These are phyloP conservation scores for Griposia aprilina DNA, from an alignment of 2,888 invertebrate species.

Conservation along the genomic window DNA sequence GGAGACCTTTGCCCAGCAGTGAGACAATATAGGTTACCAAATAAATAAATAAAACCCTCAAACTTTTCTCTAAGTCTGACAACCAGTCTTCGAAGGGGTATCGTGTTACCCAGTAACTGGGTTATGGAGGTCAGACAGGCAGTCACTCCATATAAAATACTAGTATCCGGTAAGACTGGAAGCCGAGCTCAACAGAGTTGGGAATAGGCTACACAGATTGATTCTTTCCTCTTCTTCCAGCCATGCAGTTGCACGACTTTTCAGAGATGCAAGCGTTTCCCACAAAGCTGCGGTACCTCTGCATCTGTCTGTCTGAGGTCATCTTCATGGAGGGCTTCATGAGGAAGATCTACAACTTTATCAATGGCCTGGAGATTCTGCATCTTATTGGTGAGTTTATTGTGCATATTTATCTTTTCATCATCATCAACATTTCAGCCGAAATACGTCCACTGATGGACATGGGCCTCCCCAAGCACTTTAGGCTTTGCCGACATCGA, in stretches of 20 bases:
- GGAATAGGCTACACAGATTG: too few relatives aligned
- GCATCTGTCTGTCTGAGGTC: constrained; percentile 99
- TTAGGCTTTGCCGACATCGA: neutral
- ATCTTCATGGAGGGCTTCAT: constrained; percentile 99
- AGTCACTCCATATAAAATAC: too few relatives aligned
- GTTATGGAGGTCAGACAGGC: too few relatives aligned
- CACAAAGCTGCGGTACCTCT: constrained; percentile 98
- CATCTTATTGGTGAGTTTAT: constrained; percentile 96
- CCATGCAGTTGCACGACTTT: constrained; percentile 99
- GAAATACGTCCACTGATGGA: too few relatives aligned
- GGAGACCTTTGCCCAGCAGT: neutral
- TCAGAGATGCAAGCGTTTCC: constrained; percentile 99
- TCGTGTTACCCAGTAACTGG: too few relatives aligned
- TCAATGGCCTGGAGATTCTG: constrained; percentile 98
- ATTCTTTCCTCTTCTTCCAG: constrained; percentile 78
- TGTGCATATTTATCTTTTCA: neutral
- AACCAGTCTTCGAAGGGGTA: too few relatives aligned
- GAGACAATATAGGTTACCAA: neutral
- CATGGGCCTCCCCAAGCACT: too few relatives aligned
- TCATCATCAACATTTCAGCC: too few relatives aligned
- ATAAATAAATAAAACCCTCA: too few relatives aligned
- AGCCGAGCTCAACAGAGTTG: too few relatives aligned
- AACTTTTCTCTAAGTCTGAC: too few relatives aligned
- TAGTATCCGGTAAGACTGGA: too few relatives aligned
- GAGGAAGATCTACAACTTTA: constrained; percentile 99